Conservation (phyloP, 2,797 vertebrate genomes). For the Brachymystax lenok region DNA sequence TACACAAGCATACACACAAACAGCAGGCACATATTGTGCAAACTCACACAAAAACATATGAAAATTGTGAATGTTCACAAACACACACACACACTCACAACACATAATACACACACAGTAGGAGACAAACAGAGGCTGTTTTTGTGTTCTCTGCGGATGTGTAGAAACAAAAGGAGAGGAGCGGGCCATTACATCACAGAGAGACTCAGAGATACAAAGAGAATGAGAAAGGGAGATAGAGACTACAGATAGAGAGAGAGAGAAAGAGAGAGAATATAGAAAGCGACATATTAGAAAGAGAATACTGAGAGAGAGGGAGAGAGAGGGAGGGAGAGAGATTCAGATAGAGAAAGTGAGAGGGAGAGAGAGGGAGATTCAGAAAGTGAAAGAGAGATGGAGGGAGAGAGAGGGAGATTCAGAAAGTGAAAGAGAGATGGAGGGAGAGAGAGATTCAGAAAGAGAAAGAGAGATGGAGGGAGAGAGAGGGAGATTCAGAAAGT, state of each 20-base stretch:
- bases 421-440: background rate
- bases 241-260: background rate
- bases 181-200: slow-evolving; percentile 25
- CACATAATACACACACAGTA: no score
- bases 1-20: no score
- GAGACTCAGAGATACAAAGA: background rate
- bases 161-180: slow-evolving; percentile 50
- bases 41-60: no score
- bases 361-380: background rate
- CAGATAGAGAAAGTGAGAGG: slow-evolving; percentile 30
- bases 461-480: slow-evolving; percentile 30
- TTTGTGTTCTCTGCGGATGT: slow-evolving; percentile 22
- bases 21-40: background rate
- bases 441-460: background rate
- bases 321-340: slow-evolving; percentile 4
- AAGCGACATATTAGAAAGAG: background rate
- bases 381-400: slow-evolving; percentile 28
- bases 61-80: no score
- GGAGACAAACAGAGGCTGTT: background rate
- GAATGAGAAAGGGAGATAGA: slow-evolving; percentile 18
- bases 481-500: background rate
- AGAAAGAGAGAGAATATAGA: slow-evolving; percentile 17
- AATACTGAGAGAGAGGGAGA: no score
- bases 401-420: background rate
- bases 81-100: no score